Percentiles rank a stretch among this genome's conserved stretches.
Conservation (phyloP, 1,140 invertebrate species). For the Scylla paramamosain region DNA sequence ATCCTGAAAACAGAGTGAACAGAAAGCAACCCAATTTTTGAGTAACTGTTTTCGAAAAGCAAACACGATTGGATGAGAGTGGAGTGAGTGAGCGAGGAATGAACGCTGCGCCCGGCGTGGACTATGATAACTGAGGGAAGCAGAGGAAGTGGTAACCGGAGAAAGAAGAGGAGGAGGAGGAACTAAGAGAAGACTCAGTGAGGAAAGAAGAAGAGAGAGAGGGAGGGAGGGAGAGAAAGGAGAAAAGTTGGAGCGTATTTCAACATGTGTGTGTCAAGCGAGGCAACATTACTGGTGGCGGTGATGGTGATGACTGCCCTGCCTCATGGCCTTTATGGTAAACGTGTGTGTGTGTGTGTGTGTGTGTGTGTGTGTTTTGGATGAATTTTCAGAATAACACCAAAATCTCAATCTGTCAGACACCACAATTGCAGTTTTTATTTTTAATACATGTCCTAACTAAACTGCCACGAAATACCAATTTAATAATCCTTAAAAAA, state of each 20-base stretch:
- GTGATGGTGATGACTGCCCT: not conserved
- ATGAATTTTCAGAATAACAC: not conserved
- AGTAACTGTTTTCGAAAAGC: not conserved
- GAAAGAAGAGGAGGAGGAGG: not conserved
- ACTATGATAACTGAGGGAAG: not conserved
- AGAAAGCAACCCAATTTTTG: not conserved
- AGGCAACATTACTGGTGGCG: not conserved
- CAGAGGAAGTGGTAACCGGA: not conserved
- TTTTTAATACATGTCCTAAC: no score
- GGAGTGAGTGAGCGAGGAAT: not conserved
- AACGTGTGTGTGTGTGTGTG: not conserved
- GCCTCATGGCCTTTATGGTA: slow-evolving; percentile 7
- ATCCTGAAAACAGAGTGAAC: no score
- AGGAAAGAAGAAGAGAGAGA: not conserved
- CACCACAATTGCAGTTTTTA: no score
- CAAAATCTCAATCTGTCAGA: no score
- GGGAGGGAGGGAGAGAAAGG: not conserved
- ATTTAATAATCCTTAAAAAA: no score
- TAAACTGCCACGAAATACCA: no score
- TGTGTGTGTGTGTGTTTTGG: not conserved
- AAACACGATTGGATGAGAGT: not conserved
- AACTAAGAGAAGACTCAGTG: not conserved
- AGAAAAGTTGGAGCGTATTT: not conserved
- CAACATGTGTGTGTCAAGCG: not conserved
- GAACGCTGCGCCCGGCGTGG: not conserved